Evolutionary conservation across 2,888 invertebrate species (phyloP).

Genomic region (Tiphia femorata): DNA sequence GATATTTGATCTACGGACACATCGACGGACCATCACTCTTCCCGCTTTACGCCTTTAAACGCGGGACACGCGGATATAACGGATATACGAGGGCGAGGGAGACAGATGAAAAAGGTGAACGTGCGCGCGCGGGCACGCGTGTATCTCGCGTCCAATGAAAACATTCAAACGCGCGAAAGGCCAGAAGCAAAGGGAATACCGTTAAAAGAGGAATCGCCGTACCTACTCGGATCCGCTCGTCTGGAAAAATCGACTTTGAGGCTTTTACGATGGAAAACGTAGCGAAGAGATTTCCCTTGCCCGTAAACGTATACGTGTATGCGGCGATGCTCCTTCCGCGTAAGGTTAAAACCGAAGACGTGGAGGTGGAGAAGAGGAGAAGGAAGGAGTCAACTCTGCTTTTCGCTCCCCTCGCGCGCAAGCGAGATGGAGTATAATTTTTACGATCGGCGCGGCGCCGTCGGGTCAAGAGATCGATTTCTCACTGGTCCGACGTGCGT

Average conservation of each 20-base stretch:
- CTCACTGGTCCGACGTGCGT: no score
- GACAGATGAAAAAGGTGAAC: no score
- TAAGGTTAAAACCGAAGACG: neutral
- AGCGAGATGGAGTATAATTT: neutral
- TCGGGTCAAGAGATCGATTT: neutral
- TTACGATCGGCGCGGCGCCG: neutral
- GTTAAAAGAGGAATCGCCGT: slow-evolving; percentile 17
- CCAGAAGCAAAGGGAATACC: slow-evolving; percentile 16
- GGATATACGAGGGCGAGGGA: no score
- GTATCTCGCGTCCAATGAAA: slow-evolving; percentile 11
- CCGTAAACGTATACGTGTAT: slow-evolving; percentile 20
- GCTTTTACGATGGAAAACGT: slow-evolving; percentile 19
- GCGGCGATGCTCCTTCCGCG: slow-evolving; percentile 9
- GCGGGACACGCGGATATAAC: neutral
- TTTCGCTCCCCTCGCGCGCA: neutral
- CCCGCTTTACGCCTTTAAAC: neutral
- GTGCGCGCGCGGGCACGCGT: slow-evolving; percentile 9
- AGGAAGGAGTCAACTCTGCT: neutral
- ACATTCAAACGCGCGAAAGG: slow-evolving; percentile 13
- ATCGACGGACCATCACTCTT: neutral
- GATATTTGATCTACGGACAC: neutral
- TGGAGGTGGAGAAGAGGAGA: no score
- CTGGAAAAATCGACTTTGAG: slow-evolving; percentile 19
- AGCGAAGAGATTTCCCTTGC: slow-evolving; percentile 12
- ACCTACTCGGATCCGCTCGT: slow-evolving; percentile 2